These are phyloP conservation scores for Zenarchopterus dispar DNA, from an alignment of 2,797 vertebrate genomes.

Conservation along the genomic window DNA sequence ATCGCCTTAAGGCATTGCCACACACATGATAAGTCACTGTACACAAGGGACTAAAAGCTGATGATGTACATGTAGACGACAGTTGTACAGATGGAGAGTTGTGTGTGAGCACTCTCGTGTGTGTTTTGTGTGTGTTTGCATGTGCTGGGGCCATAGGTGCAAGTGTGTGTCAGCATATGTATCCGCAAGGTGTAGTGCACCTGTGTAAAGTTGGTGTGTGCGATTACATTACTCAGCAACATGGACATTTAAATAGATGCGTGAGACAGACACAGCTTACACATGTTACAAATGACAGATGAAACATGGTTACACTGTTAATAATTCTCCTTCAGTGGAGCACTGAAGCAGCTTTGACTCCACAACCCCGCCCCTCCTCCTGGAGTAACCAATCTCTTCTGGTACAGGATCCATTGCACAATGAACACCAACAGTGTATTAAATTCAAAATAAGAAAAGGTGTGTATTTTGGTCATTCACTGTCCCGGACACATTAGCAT, in stretches of 20 bases:
- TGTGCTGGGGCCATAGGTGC: constrained; percentile 41
- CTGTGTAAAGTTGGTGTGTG: constrained; percentile 65
- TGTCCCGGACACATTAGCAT: constrained; percentile 61
- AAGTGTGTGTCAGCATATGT: constrained; percentile 47
- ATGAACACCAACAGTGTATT: constrained; percentile 73
- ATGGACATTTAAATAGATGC: constrained; percentile 92
- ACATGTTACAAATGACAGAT: constrained; percentile 92
- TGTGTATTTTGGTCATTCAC: constrained; percentile 59
- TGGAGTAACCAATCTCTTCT: constrained; percentile 60
- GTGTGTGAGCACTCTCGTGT: constrained; percentile 56
- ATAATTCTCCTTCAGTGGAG: constrained; percentile 70
- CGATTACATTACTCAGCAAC: constrained; percentile 89
- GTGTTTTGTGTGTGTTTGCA: constrained; percentile 21
- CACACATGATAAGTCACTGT: constrained; percentile 83
- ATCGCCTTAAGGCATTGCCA: constrained; percentile 79
- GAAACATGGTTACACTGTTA: constrained; percentile 84
- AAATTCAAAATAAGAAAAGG: constrained; percentile 77
- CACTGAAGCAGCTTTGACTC: constrained; percentile 33
- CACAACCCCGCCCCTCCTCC: constrained; percentile 24
- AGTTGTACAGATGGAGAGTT: constrained; percentile 89
- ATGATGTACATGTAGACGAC: constrained; percentile 86
- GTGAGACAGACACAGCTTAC: constrained; percentile 94
- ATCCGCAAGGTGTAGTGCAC: constrained; percentile 57
- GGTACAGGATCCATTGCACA: constrained; percentile 71
- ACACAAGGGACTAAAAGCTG: constrained; percentile 85